Percentiles rank a stretch among this genome's conserved stretches.
Evolutionary conservation across 2,888 invertebrate genomes (phyloP).

Genomic region (Blastobasis lacticolella): DNA sequence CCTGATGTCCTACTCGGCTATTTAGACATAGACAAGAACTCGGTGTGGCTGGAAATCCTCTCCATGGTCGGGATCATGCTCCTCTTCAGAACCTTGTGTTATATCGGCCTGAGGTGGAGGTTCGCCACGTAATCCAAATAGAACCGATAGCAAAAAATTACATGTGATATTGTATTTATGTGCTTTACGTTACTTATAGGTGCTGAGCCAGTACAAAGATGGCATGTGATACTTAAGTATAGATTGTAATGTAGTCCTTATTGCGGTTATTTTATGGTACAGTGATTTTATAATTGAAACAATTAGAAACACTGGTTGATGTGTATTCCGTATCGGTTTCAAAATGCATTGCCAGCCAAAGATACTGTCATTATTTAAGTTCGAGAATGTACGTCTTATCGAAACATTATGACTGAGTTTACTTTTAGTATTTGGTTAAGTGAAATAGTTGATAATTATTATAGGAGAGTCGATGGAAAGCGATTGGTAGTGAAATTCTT

Average conservation of each 20-base stretch:
- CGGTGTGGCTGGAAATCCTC: conserved; percentile 73
- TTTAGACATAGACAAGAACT: conserved; percentile 72
- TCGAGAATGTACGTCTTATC: background rate
- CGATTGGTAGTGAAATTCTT: background rate
- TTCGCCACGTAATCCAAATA: conserved; percentile 54
- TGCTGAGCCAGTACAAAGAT: conserved; percentile 16
- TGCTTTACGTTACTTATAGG: conserved; percentile 5
- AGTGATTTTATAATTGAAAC: background rate
- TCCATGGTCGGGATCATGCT: conserved; percentile 69
- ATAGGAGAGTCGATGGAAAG: too few species aligned
- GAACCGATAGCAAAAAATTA: conserved; percentile 3
- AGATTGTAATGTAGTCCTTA: background rate
- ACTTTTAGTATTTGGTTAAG: background rate
- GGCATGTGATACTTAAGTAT: conserved; percentile 15
- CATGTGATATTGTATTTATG: conserved; percentile 10
- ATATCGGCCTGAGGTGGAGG: conserved; percentile 72
- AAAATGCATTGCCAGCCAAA: conserved; percentile 2
- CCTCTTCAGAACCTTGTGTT: conserved; percentile 73
- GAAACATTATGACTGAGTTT: conserved; percentile 2
- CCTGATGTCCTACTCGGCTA: conserved; percentile 76
- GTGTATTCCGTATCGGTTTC: background rate
- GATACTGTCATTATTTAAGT: background rate
- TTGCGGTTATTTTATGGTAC: background rate
- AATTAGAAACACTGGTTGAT: background rate
- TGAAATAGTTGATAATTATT: background rate